Evolutionary conservation across 2,113 vertebrate genomes (phyloP).

Genomic region (Coreoperca whiteheadi): DNA sequence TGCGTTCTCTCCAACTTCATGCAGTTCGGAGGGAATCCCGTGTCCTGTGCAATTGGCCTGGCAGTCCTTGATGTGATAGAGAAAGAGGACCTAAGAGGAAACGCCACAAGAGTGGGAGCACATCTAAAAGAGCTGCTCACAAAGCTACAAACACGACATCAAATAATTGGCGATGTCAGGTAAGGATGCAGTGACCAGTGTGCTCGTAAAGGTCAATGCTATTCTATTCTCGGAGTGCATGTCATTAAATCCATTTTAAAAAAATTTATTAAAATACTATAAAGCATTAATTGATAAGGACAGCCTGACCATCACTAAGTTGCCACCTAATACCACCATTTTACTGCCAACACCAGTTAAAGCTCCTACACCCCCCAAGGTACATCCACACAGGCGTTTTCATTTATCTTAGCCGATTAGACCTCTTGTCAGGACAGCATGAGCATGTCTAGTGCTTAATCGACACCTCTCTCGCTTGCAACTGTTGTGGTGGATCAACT

Average conservation of each 20-base stretch:
- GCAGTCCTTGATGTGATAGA: conserved; percentile 93
- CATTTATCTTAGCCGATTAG: background rate
- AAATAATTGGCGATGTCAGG: conserved; percentile 93
- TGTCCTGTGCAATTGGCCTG: conserved; percentile 93
- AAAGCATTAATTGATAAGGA: background rate
- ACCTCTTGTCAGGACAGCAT: background rate
- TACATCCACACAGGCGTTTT: background rate
- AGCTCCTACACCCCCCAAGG: background rate
- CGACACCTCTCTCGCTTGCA: background rate
- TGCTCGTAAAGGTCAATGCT: background rate
- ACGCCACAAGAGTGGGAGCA: conserved; percentile 86
- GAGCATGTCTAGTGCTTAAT: background rate
- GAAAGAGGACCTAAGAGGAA: conserved; percentile 89
- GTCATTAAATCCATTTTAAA: background rate
- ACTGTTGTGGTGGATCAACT: background rate
- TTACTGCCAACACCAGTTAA: background rate
- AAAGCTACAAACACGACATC: conserved; percentile 87
- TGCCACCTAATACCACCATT: background rate
- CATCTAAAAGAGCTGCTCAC: conserved; percentile 86
- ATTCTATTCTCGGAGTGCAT: background rate
- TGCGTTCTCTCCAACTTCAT: conserved; percentile 37
- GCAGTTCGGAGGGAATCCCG: conserved; percentile 96
- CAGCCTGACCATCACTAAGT: background rate
- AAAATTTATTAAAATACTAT: background rate
- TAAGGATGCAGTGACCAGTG: conserved; percentile 60